phyloP scores from a whole-genome alignment of 2,888 invertebrate species.

The Drosophila villosipedis region DNA sequence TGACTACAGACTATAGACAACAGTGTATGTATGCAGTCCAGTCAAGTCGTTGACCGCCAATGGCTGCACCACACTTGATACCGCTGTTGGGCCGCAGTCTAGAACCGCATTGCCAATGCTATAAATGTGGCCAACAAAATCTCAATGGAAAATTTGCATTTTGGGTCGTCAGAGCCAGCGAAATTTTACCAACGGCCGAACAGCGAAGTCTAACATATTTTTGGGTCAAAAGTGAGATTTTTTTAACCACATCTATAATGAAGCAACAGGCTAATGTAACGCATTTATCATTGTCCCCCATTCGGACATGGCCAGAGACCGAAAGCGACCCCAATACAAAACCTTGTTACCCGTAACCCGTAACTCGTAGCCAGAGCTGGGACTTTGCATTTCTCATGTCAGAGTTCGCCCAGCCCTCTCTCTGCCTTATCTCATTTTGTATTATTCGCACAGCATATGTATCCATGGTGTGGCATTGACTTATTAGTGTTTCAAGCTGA shows the following conservation, averaged over 20 bases:
- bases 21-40: constrained; percentile 10
- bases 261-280: constrained; percentile 16
- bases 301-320: background rate
- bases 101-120: constrained; percentile 30
- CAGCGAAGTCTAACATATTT: constrained; percentile 31
- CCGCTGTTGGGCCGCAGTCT: background rate
- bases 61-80: background rate
- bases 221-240: constrained; percentile 75
- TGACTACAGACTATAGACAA: background rate
- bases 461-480: constrained; percentile 2
- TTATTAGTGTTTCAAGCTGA: constrained; percentile 15
- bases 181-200: constrained; percentile 44
- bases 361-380: background rate
- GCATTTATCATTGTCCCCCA: constrained; percentile 46
- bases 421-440: background rate
- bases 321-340: constrained; percentile 25
- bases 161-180: constrained; percentile 55
- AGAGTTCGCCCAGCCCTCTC: constrained; percentile 19
- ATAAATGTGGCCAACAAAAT: constrained; percentile 11
- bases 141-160: constrained; percentile 68
- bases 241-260: constrained; percentile 23
- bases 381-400: constrained; percentile 28
- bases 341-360: background rate
- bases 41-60: constrained; percentile 32
- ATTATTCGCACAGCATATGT: constrained; percentile 10